Evolutionary conservation across 2,888 invertebrate species (phyloP).

Genomic region (Euzophera pinguis): DNA sequence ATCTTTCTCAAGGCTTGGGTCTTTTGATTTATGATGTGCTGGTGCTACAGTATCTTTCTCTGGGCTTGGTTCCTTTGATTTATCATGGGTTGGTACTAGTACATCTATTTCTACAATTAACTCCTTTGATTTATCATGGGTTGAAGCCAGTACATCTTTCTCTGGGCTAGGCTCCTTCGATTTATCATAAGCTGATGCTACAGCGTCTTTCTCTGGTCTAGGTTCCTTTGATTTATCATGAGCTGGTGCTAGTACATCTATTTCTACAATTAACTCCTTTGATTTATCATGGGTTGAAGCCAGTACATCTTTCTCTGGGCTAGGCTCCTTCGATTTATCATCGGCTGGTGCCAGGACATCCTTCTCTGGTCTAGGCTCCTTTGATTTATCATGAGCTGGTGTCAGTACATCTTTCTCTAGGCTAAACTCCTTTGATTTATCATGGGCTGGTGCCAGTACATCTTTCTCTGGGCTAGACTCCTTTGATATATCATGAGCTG

Average conservation of each 20-base stretch:
- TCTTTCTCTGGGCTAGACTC: slow-evolving; percentile 6
- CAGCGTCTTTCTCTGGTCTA: too few species aligned
- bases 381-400: slow-evolving; percentile 5
- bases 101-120: not conserved
- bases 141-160: not conserved
- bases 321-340: slow-evolving; percentile 10
- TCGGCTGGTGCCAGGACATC: not conserved
- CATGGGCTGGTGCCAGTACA: slow-evolving; percentile 7
- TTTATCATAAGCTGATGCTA: not conserved
- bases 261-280: too few species aligned
- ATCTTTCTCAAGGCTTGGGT: not conserved
- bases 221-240: too few species aligned
- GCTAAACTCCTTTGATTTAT: not conserved
- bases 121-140: not conserved
- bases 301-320: slow-evolving; percentile 7
- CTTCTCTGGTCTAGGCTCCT: slow-evolving; percentile 14
- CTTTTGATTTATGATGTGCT: not conserved
- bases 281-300: not conserved
- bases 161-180: not conserved
- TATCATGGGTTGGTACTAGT: not conserved
- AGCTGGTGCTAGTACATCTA: too few species aligned
- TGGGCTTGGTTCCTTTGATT: not conserved
- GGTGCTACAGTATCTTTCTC: not conserved
- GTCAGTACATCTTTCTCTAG: too few species aligned
- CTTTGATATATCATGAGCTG: slow-evolving; percentile 5